Evolutionary conservation across 2,888 invertebrate species (phyloP).

Genomic region (Charanyca ferruginea): DNA sequence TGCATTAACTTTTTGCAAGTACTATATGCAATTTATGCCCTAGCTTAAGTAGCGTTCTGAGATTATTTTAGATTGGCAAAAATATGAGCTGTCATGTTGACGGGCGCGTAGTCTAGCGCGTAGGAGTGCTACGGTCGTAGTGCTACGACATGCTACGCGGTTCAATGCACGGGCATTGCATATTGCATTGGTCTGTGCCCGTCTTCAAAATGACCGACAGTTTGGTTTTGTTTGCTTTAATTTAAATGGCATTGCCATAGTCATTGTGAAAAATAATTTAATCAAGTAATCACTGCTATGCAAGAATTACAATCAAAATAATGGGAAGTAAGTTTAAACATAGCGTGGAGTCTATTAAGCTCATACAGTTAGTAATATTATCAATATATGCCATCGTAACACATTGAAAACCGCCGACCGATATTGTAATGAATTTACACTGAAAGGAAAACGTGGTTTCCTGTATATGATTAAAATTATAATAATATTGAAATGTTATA

Average conservation of each 20-base stretch:
- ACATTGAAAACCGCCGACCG: conserved; percentile 1
- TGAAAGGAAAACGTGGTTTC: conserved; percentile 36
- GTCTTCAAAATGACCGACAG: not conserved
- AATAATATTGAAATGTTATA: not conserved
- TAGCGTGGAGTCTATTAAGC: not conserved
- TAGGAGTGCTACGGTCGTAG: not conserved
- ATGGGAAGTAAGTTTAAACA: not conserved
- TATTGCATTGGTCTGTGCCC: not conserved
- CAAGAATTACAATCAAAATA: no score
- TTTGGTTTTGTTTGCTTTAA: not conserved
- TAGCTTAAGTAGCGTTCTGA: no score
- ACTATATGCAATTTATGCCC: no score
- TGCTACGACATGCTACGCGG: not conserved
- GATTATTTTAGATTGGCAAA: no score
- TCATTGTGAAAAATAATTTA: no score
- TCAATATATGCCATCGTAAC: conserved; percentile 43
- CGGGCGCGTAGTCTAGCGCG: not conserved
- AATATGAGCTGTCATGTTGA: no score
- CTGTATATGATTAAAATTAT: conserved; percentile 3
- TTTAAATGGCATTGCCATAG: no score
- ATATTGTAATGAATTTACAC: conserved; percentile 28
- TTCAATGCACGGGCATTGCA: not conserved
- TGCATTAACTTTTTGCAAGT: no score
- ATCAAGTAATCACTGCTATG: no score
- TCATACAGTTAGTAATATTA: conserved; percentile 9